Base-by-base conservation (phyloP, 2,113 vertebrate species). In the Oryzias curvinotus region DNA sequence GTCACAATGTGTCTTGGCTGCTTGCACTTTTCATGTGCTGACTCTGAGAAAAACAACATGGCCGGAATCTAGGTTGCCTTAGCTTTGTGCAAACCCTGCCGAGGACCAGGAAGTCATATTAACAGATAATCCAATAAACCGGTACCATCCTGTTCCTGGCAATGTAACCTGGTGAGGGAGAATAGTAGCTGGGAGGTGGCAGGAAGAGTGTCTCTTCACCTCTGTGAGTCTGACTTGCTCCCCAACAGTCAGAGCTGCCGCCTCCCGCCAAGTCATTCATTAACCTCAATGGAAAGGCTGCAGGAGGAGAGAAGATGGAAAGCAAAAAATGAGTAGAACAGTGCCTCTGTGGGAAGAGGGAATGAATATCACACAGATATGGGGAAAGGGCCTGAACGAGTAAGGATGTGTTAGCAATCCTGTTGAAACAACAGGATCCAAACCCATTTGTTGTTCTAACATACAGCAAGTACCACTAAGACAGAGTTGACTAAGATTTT, bases 201-300 rank as follows among this genome's bases (percentile, higher is more conserved):
- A 82, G 87, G 85, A 85, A 84, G 83, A 79, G 75, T 53, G 68
- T 81, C 75, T 84, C 74, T 61, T 82, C 85, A 81, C 84, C 81
- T 86, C 82, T 68, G 46, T 4, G 5, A 76, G 74, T 70, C 76
- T 56, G 46, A 61, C 71, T 60, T 65, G 64, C 77, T 68, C 78
- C 54, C 80, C 60, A 56, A 68, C 80, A 61, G 70, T 73, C 68
- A 73, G 75, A 62, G 72, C 73, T 63, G 50, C 78, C 53, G 57
- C 77, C 85, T 73, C 85, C 86, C 65, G 75, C 86, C 81, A 78
- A 81, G 77, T 77, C 83, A 77, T 81, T 85, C 77, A 85, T 87
- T 88, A 87, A 87, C 86, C 84, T 77, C 78, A 59, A 65, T 3
- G 21, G 75, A 85, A 80, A 58, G 72, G 57, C 77, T 54, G 81